These are phyloP conservation scores for Cromileptes altivelis DNA, from an alignment of 2,113 vertebrate species.

Conservation along the genomic window DNA sequence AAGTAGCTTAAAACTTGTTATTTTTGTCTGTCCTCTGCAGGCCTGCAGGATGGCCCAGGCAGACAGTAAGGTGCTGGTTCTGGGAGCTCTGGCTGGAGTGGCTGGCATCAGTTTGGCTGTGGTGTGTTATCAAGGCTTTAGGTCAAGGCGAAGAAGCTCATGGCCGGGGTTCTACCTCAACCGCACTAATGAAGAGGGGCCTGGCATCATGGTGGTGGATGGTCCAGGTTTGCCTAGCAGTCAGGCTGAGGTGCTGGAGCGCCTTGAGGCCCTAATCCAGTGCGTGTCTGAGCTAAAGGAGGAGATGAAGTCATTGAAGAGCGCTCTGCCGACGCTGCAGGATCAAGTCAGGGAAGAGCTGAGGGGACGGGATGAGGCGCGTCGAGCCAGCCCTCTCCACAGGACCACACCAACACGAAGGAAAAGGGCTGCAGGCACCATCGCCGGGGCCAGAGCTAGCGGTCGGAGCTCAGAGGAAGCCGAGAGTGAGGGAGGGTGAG, in stretches of 20 bases:
- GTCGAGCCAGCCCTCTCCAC: constrained; percentile 84
- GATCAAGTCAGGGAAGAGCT: constrained; percentile 89
- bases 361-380: constrained; percentile 70
- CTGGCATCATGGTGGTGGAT: constrained; percentile 59
- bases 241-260: constrained; percentile 91
- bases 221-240: constrained; percentile 72
- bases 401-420: constrained; percentile 83
- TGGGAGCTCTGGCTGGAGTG: constrained; percentile 91
- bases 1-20: not conserved
- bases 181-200: constrained; percentile 44
- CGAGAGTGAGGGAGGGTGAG: constrained; percentile 98
- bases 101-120: constrained; percentile 90
- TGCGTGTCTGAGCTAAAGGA: constrained; percentile 93
- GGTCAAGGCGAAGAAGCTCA: constrained; percentile 28
- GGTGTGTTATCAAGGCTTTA: constrained; percentile 85
- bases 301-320: constrained; percentile 91
- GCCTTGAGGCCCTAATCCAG: constrained; percentile 88
- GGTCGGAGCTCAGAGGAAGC: constrained; percentile 94
- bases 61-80: constrained; percentile 87
- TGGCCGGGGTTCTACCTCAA: constrained; percentile 44
- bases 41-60: constrained; percentile 87
- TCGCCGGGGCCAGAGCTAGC: constrained; percentile 64
- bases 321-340: constrained; percentile 89
- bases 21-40: constrained; percentile 41
- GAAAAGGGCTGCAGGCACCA: constrained; percentile 79